These are phyloP conservation scores for Antheraea assamensis DNA, from an alignment of 2,888 invertebrate species.

Conservation along the genomic window DNA sequence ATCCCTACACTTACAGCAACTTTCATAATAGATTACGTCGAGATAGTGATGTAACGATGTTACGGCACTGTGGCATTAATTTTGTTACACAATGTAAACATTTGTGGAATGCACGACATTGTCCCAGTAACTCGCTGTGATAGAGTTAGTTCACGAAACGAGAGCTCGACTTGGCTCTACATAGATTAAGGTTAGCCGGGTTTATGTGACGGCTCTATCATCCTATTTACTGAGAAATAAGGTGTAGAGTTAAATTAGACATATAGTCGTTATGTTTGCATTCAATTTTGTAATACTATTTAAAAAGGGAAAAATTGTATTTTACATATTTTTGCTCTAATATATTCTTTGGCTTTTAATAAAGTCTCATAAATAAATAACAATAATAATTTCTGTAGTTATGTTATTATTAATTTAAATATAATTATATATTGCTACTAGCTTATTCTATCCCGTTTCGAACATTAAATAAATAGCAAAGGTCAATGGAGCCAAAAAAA, in stretches of 20 bases:
- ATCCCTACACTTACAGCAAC: conserved; percentile 11
- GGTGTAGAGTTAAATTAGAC: neutral
- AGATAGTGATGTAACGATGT: conserved; percentile 18
- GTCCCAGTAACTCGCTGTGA: conserved; percentile 37
- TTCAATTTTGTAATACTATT: neutral
- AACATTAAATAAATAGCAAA: neutral
- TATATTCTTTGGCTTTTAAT: neutral
- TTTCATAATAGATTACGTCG: conserved; percentile 20
- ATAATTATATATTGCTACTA: neutral
- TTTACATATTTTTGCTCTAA: neutral
- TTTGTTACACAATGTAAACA: conserved; percentile 25
- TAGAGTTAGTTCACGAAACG: conserved; percentile 44
- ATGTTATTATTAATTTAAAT: neutral
- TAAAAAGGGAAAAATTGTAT: neutral
- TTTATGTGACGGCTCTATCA: conserved; percentile 23
- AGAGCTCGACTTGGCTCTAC: conserved; percentile 9
- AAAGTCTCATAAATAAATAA: neutral
- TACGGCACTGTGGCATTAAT: no score
- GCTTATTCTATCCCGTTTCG: neutral
- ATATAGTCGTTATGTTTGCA: neutral
- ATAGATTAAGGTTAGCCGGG: conserved; percentile 21
- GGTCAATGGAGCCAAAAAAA: no score
- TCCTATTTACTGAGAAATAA: conserved; percentile 20
- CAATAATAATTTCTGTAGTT: neutral
- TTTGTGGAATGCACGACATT: conserved; percentile 35